Base-by-base conservation (phyloP, 2,113 vertebrate species). In the Electrona antarctica region DNA sequence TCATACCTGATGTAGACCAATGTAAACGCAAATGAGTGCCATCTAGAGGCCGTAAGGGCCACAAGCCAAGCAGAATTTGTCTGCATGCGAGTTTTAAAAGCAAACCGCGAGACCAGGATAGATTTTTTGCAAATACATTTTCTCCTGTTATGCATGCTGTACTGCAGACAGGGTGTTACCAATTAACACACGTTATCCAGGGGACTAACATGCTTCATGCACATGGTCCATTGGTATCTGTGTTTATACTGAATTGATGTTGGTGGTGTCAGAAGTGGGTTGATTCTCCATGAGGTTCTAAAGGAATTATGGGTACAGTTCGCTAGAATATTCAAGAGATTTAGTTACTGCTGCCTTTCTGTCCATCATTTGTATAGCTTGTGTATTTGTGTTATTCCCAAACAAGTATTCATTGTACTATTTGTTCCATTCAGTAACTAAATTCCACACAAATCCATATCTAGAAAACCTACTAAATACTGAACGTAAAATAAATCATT, bases 141-240 rank as follows among this genome's bases (percentile, higher is more conserved):
- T 50, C 49, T 10, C 8, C 49, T 50, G 49, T 8, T 10, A 8
- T 50, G 49, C 33, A 11, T 50, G 46, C 14, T 4, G 64, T 10
- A 47, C 7, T 14, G 3, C 14, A 29, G 63, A 54, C 12, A 6
- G 6, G 51, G 51, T n/a, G 13, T 76, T 41, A 41, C 33, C 33
- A 41, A 41, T 41, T 41, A 41, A 41, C 33, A 54, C n/a, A 7
- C n/a, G 52, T 54, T 75, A 83, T 69, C 80, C 78, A 81, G 78
- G 73, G 76, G 66, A 75, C 67, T 71, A 58, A 49, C 11, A 69
- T 66, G 79, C 82, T 82, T 85, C 72, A 85, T 85, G 75, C 76
- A 57, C 77, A 82, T 80, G 72, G 71, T 67, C 71, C 71, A 69
- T 80, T 45, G 51, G 51, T 78, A 60, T 62, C 48, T 70, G 5